Evolutionary conservation across 1,140 invertebrate species (phyloP).

Genomic region (Elymnias hypermnestra): DNA sequence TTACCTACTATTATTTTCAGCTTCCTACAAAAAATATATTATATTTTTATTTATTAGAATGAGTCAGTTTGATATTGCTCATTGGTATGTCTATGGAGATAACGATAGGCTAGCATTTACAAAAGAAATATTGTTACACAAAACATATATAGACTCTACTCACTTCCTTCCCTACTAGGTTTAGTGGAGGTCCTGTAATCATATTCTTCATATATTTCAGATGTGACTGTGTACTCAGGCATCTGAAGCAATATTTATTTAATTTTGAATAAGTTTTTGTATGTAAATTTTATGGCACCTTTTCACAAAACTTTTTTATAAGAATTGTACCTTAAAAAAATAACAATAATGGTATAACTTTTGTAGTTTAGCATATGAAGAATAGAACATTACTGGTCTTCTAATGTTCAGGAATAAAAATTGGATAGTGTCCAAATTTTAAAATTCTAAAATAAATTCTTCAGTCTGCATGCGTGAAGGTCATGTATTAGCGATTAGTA

Average conservation of each 20-base stretch:
- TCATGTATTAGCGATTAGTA: slow-evolving; percentile 4
- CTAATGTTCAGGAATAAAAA: slow-evolving; percentile 38
- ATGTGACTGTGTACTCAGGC: slow-evolving; percentile 68
- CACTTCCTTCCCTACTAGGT: slow-evolving; percentile 59
- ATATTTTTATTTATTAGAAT: too few relatives aligned
- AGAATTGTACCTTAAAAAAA: neutral
- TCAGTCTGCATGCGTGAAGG: slow-evolving; percentile 27
- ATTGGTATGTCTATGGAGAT: too few relatives aligned
- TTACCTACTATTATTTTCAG: too few relatives aligned
- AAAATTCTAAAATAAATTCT: slow-evolving; percentile 69
- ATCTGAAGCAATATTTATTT: slow-evolving; percentile 38
- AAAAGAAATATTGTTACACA: neutral
- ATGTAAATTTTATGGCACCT: neutral
- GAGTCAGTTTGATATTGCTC: too few relatives aligned
- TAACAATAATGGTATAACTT: neutral
- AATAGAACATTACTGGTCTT: slow-evolving; percentile 1
- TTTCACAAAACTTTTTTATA: neutral
- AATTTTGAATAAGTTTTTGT: neutral
- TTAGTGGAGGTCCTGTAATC: slow-evolving; percentile 58
- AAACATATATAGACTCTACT: slow-evolving; percentile 19
- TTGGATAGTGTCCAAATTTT: slow-evolving; percentile 66
- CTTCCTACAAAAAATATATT: too few relatives aligned
- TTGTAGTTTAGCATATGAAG: neutral
- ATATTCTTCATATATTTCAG: slow-evolving; percentile 72
- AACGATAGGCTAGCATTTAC: too few relatives aligned